These are phyloP conservation scores for Halocynthia roretzi DNA, from an alignment of 23 tunicate species.

Conservation along the genomic window DNA sequence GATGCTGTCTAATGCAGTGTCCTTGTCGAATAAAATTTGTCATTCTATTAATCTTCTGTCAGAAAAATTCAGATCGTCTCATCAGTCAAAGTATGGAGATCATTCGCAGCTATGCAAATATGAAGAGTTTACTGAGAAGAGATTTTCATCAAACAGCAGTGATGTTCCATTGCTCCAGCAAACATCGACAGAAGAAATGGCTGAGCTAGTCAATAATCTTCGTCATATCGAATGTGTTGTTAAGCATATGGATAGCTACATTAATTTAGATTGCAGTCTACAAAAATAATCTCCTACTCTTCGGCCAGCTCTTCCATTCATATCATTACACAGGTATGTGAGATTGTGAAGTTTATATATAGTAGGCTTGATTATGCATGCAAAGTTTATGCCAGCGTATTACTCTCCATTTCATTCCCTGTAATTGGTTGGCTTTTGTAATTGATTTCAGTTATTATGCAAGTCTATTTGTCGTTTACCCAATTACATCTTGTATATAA, in stretches of 20 bases:
- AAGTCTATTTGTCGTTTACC: no score
- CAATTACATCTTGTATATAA: no score
- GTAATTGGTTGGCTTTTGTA: no score
- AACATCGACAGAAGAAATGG: constrained; percentile 84
- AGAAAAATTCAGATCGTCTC: constrained; percentile 36
- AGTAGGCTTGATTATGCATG: no score
- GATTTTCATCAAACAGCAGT: constrained; percentile 22
- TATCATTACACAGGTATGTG: no score
- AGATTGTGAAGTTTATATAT: no score
- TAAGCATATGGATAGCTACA: constrained; percentile 1
- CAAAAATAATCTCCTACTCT: no score
- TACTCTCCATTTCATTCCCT: no score
- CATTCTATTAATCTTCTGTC: constrained; percentile 44
- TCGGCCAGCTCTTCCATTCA: no score
- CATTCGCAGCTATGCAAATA: background rate
- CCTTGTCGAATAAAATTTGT: constrained; percentile 53
- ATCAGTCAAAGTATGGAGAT: constrained; percentile 35
- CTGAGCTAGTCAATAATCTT: constrained; percentile 75
- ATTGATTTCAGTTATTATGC: no score
- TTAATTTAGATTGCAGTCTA: no score
- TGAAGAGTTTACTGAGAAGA: background rate
- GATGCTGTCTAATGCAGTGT: constrained; percentile 81
- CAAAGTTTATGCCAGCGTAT: no score
- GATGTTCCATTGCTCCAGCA: constrained; percentile 91
- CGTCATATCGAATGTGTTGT: constrained; percentile 51